phyloP scores from a whole-genome alignment of 1,140 invertebrate genomes.

The Reticulitermes speratus region DNA sequence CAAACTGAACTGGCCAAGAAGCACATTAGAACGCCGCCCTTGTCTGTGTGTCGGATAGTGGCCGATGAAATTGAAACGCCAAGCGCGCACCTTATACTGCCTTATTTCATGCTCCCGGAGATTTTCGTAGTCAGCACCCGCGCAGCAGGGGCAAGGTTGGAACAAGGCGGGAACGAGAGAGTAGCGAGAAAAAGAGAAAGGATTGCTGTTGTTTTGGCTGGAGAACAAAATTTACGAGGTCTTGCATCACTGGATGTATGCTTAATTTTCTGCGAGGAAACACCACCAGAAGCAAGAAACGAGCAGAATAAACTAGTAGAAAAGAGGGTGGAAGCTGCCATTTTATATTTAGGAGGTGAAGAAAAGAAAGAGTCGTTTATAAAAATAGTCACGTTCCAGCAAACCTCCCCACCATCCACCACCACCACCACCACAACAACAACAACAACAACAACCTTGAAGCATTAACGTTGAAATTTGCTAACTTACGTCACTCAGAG shows the following conservation, averaged over 20 bases:
- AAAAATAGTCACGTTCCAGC: constrained; percentile 12
- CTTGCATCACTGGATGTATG: constrained; percentile 10
- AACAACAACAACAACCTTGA: neutral
- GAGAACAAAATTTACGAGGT: constrained; percentile 11
- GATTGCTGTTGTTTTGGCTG: constrained; percentile 18
- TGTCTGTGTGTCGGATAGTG: neutral
- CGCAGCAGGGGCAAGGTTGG: neutral
- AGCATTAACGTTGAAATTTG: neutral
- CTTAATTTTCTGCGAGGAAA: constrained; percentile 8
- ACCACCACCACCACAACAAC: neutral
- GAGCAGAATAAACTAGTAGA: neutral
- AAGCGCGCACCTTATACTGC: neutral
- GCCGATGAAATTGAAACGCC: constrained; percentile 8
- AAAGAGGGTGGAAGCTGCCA: neutral
- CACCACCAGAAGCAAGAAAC: constrained; percentile 8
- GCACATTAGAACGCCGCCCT: neutral
- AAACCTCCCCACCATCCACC: neutral
- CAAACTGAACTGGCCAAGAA: too few species aligned
- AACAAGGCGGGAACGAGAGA: neutral
- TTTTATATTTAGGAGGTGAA: neutral
- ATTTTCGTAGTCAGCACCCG: neutral
- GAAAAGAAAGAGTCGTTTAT: neutral
- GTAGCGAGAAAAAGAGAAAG: neutral
- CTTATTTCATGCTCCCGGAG: constrained; percentile 8
- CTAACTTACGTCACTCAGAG: neutral